Percentiles rank a stretch among this genome's conserved stretches.
Evolutionary conservation across 2,113 vertebrate species (phyloP).

Genomic region (Mixornis gularis): DNA sequence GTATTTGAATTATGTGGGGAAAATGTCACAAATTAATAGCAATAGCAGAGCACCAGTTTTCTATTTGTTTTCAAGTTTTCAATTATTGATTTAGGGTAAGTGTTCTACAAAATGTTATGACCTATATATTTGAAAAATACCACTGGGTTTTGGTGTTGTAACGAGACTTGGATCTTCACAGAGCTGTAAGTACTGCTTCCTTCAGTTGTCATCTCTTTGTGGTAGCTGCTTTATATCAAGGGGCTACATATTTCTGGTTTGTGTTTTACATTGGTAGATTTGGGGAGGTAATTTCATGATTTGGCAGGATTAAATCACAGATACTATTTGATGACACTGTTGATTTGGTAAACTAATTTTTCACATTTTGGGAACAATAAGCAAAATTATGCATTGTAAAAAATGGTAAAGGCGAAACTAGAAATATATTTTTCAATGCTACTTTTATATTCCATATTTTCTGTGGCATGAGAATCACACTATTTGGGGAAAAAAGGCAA

Average conservation of each 20-base stretch:
- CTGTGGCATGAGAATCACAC: not conserved
- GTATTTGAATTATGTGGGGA: accelerated
- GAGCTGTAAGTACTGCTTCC: not conserved
- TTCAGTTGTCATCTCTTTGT: not conserved
- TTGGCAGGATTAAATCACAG: not conserved
- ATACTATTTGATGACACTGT: not conserved
- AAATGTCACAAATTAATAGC: not conserved
- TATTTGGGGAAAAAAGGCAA: not conserved
- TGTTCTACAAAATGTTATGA: not conserved
- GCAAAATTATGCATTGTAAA: not conserved
- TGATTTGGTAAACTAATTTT: not conserved
- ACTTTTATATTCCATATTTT: not conserved
- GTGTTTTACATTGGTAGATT: not conserved
- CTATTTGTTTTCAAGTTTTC: not conserved
- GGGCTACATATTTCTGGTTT: not conserved
- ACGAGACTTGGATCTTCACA: not conserved
- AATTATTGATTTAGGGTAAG: not conserved
- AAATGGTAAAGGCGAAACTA: not conserved
- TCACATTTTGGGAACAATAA: not conserved
- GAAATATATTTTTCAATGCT: not conserved
- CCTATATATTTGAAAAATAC: not conserved
- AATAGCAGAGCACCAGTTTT: not conserved
- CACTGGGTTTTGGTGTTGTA: not conserved
- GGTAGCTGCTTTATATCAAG: not conserved
- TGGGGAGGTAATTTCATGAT: not conserved